phyloP scores from a whole-genome alignment of 2,888 invertebrate genomes.

The Lamellibrachia columna region DNA sequence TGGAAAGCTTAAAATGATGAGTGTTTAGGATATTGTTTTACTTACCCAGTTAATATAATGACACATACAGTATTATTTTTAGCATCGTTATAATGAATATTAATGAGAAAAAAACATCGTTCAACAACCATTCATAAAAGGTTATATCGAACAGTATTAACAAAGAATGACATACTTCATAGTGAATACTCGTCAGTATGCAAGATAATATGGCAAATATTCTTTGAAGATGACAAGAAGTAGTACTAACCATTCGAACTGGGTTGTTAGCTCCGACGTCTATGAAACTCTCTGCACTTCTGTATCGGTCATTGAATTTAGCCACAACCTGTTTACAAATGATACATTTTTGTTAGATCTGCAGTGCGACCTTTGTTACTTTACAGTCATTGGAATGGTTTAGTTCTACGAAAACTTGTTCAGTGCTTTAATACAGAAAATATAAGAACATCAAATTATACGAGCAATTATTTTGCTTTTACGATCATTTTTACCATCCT shows the following conservation, averaged over 20 bases:
- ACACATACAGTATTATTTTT: no score
- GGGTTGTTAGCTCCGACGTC: neutral
- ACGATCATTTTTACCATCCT: no score
- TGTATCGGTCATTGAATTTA: neutral
- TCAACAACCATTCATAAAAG: neutral
- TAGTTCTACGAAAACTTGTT: no score
- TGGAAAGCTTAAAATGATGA: no score
- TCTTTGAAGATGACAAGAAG: neutral
- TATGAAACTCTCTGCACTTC: neutral
- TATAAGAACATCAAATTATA: no score
- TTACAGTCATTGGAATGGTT: no score
- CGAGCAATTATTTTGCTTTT: no score
- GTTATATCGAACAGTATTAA: neutral
- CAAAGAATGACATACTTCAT: neutral
- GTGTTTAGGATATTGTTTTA: no score
- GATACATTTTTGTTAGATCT: neutral
- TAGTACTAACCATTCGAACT: neutral
- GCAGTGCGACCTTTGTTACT: neutral
- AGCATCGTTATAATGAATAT: neutral
- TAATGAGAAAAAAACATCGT: neutral
- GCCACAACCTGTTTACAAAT: neutral
- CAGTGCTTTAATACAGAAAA: no score
- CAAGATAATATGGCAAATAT: neutral
- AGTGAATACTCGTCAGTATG: neutral
- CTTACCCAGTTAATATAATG: no score